Evolutionary conservation across 2,113 vertebrate genomes (phyloP).

Genomic region (Actenoides lindsayi): DNA sequence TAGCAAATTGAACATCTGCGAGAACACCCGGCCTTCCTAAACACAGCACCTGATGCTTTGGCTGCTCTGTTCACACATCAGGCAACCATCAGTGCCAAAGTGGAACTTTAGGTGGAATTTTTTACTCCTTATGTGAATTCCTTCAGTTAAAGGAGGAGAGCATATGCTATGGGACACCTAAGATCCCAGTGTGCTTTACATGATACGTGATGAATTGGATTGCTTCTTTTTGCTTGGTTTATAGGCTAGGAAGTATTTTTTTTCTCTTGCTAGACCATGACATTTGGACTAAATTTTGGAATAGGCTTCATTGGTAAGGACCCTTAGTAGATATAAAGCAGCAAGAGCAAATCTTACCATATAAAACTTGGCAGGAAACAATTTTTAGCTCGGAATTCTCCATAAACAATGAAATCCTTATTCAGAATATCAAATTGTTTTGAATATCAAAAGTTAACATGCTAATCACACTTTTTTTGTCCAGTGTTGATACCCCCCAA

Average conservation of each 20-base stretch:
- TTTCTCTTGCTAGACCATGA: background rate
- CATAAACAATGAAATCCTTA: background rate
- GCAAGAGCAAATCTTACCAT: background rate
- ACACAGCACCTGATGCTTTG: rapidly evolving
- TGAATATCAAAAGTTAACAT: background rate
- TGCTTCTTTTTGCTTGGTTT: background rate
- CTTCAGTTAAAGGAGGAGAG: background rate
- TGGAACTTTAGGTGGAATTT: background rate
- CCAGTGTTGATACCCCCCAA: background rate
- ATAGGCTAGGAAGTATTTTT: background rate
- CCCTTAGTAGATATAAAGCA: background rate
- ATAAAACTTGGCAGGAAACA: background rate
- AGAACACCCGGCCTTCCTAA: background rate
- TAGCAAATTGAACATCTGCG: background rate
- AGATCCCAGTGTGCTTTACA: background rate
- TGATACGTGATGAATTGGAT: background rate
- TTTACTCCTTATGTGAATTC: background rate
- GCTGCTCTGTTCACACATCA: background rate
- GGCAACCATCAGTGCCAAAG: background rate
- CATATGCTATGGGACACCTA: background rate
- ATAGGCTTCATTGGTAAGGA: background rate
- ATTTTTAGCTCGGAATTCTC: background rate
- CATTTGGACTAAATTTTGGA: background rate
- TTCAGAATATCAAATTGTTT: background rate
- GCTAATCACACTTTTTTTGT: background rate